Percentiles rank a stretch among this genome's conserved stretches.
Evolutionary conservation across 2,797 vertebrate genomes (phyloP).

Genomic region (Perodicticus potto): DNA sequence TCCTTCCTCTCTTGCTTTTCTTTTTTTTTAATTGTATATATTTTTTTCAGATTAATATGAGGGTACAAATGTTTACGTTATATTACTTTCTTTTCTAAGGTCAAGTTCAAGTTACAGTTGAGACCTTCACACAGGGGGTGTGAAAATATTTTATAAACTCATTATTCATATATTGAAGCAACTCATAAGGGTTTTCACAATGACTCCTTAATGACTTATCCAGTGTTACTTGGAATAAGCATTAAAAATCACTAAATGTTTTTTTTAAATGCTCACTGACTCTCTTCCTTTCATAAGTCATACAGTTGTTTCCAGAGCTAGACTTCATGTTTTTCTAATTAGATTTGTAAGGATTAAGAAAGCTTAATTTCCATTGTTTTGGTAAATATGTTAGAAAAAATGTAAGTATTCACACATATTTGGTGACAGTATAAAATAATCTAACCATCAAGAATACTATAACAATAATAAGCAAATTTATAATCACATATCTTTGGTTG

Average conservation of each 20-base stretch:
- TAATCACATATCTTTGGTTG: not conserved
- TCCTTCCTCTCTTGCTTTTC: no score
- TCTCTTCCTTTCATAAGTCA: not conserved
- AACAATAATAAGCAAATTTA: not conserved
- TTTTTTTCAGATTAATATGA: no score
- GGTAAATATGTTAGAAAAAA: not conserved
- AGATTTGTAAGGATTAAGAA: not conserved
- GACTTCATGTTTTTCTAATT: not conserved
- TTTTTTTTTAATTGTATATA: no score
- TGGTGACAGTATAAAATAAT: not conserved
- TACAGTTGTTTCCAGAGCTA: rapidly evolving
- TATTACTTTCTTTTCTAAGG: no score
- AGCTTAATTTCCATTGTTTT: not conserved
- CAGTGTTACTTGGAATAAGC: not conserved
- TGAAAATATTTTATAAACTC: not conserved
- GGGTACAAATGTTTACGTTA: no score
- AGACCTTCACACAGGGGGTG: no score
- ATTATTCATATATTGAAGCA: not conserved
- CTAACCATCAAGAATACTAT: not conserved
- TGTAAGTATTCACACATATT: not conserved
- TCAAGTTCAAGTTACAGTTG: no score
- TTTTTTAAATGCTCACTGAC: not conserved
- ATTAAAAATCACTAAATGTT: not conserved
- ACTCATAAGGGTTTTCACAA: not conserved
- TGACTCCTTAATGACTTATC: not conserved